Evolutionary conservation across 64 coral and sea anemone genomes (phyloP).

Genomic region (Montipora capricornis): DNA sequence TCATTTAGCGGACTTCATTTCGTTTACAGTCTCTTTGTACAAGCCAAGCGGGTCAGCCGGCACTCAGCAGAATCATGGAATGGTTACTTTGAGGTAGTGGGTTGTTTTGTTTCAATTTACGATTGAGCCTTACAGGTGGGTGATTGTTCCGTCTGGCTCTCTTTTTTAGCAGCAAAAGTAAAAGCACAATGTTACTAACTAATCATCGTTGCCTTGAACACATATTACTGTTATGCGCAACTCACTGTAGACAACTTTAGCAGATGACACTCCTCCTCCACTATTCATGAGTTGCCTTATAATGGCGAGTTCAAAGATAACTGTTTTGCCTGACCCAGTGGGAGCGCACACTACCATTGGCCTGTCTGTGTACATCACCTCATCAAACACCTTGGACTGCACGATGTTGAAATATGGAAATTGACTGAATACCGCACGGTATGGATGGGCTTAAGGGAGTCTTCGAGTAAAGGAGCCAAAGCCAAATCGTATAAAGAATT

Average conservation of each 20-base stretch:
- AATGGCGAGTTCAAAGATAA: constrained; percentile 96
- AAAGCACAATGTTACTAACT: no score
- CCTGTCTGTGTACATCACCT: constrained; percentile 96
- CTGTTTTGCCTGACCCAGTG: constrained; percentile 98
- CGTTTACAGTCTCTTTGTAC: no score
- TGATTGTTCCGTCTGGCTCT: no score
- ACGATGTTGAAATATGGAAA: constrained; percentile 99
- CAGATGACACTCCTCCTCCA: constrained; percentile 16
- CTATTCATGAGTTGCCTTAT: constrained; percentile 85
- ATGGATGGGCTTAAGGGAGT: constrained; percentile 76
- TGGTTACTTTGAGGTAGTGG: no score
- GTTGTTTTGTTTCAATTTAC: no score
- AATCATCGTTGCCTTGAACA: neutral
- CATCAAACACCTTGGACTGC: constrained; percentile 98
- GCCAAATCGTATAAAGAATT: neutral
- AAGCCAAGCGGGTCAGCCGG: no score
- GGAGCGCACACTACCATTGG: constrained; percentile 96
- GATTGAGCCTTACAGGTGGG: no score
- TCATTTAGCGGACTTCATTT: no score
- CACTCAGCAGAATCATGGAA: no score
- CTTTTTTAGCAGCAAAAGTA: no score
- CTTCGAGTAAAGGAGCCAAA: neutral
- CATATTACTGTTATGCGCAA: neutral
- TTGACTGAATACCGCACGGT: constrained; percentile 76
- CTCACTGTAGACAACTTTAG: constrained; percentile 97